Evolutionary conservation across 2,888 invertebrate species (phyloP).

Genomic region (Spialia ferax): DNA sequence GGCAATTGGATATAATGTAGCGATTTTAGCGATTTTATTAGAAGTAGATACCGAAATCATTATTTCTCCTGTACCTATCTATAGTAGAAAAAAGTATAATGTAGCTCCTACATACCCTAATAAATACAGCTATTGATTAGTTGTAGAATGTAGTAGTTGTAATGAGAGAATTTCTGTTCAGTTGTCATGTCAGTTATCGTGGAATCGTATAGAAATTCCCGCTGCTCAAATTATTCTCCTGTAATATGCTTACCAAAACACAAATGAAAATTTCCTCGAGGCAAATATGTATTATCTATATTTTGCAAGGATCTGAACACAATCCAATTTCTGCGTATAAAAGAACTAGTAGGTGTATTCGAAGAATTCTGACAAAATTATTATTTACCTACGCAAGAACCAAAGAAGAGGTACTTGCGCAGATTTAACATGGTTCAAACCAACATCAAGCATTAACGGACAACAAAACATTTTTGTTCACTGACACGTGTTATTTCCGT

Average conservation of each 20-base stretch:
- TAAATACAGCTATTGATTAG: too few species aligned
- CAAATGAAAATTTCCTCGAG: slow-evolving; percentile 7
- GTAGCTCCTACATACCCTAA: too few species aligned
- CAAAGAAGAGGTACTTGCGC: too few species aligned
- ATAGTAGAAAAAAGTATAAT: too few species aligned
- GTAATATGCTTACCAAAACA: slow-evolving; percentile 2
- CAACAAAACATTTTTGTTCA: neutral
- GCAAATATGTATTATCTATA: too few species aligned
- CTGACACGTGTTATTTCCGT: slow-evolving; percentile 18
- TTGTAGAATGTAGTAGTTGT: too few species aligned
- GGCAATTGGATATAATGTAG: too few species aligned
- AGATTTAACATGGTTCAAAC: neutral
- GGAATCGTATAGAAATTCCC: neutral
- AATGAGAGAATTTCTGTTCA: neutral
- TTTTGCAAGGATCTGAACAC: slow-evolving; percentile 6
- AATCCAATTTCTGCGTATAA: slow-evolving; percentile 7
- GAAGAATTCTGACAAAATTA: neutral
- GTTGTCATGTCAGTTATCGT: slow-evolving; percentile 6
- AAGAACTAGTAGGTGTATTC: neutral
- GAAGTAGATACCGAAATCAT: too few species aligned
- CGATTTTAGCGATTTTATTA: too few species aligned
- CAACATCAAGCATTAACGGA: neutral
- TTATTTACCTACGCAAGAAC: neutral
- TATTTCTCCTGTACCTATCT: too few species aligned
- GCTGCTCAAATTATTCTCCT: neutral